These are phyloP conservation scores for Epinotia ramella DNA, from an alignment of 2,888 invertebrate genomes.

Conservation along the genomic window DNA sequence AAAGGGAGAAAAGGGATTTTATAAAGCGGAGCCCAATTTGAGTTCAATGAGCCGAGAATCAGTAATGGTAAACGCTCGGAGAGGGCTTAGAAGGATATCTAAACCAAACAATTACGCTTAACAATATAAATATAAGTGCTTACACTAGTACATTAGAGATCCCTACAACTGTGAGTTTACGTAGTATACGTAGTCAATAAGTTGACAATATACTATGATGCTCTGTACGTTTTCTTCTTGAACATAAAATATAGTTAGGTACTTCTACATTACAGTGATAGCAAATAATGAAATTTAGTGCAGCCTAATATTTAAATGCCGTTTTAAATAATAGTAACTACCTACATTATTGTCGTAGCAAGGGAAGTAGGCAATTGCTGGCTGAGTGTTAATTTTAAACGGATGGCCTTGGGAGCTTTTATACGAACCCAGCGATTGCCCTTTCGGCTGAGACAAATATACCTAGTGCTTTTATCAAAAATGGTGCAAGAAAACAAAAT, in stretches of 20 bases:
- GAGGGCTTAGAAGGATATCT: slow-evolving; percentile 60
- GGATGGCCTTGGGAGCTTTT: too few relatives aligned
- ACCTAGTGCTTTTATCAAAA: too few relatives aligned
- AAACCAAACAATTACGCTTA: slow-evolving; percentile 45
- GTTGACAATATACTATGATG: not conserved
- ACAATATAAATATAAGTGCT: slow-evolving; percentile 33
- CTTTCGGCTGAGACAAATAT: too few relatives aligned
- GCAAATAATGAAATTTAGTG: too few relatives aligned
- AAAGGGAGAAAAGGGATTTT: slow-evolving; percentile 67
- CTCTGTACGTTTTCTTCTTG: not conserved
- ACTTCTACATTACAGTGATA: too few relatives aligned
- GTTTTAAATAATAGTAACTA: too few relatives aligned
- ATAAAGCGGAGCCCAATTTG: slow-evolving; percentile 71
- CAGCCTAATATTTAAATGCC: too few relatives aligned
- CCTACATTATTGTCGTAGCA: too few relatives aligned
- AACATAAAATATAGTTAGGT: not conserved
- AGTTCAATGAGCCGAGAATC: slow-evolving; percentile 74
- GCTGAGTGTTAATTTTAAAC: too few relatives aligned
- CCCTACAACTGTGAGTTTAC: not conserved
- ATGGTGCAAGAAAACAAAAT: too few relatives aligned
- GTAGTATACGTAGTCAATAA: not conserved
- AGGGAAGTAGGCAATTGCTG: too few relatives aligned
- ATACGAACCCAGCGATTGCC: too few relatives aligned
- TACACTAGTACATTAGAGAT: slow-evolving; percentile 23
- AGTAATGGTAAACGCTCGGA: slow-evolving; percentile 69